Percentiles rank a stretch among this genome's conserved stretches.
These are phyloP conservation scores for Bombyx huttoni DNA, from an alignment of 2,888 invertebrate genomes.

Conservation along the genomic window DNA sequence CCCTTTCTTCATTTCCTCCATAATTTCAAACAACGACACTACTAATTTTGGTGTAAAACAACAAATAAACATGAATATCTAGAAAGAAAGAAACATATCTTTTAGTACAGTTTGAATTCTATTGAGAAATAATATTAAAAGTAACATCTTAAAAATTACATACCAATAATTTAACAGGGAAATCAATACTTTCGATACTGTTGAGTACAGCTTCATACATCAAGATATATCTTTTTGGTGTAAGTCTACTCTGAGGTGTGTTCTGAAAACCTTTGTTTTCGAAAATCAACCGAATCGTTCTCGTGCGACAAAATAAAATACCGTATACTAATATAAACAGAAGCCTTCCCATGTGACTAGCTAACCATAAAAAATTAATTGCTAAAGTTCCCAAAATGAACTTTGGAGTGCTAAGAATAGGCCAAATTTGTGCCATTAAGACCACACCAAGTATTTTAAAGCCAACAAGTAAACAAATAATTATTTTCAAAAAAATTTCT, in stretches of 20 bases:
- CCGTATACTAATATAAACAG: not conserved
- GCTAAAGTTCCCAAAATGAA: not conserved
- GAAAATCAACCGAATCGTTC: not conserved
- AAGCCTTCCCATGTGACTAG: not conserved
- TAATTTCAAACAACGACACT: not conserved
- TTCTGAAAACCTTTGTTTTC: not conserved
- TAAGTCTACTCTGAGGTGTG: not conserved
- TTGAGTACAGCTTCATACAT: not conserved
- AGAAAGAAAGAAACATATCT: not conserved
- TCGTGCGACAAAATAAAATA: not conserved
- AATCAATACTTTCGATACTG: not conserved
- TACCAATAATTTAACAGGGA: not conserved
- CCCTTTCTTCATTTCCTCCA: not conserved
- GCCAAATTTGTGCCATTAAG: not conserved
- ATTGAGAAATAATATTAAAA: not conserved
- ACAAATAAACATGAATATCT: not conserved
- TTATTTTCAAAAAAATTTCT: not conserved
- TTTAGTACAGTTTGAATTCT: not conserved
- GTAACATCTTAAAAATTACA: not conserved
- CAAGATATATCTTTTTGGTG: not conserved
- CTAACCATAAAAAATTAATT: not conserved
- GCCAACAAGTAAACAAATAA: not conserved
- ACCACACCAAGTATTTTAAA: not conserved
- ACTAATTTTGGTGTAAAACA: not conserved
- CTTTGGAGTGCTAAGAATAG: too few species aligned